Conservation (phyloP, 2,113 vertebrate species). For the Lutjanus erythropterus region DNA sequence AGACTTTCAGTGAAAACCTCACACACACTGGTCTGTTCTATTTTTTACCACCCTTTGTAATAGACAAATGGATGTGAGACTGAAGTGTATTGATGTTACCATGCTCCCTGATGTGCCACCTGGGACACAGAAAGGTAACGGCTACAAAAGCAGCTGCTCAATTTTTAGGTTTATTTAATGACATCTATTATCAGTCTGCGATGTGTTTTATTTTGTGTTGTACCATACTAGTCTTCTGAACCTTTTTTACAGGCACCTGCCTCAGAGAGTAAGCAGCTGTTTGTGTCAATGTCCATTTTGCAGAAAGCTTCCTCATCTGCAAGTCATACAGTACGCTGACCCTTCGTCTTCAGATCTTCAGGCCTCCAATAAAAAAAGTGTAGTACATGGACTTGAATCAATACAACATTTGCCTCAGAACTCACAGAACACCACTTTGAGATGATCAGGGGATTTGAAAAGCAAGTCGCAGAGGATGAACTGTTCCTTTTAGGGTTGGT, state of each 20-base stretch:
- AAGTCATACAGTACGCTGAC: constrained; percentile 20
- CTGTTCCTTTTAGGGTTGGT: constrained; percentile 6
- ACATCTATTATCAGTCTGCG: neutral
- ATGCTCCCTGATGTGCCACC: constrained; percentile 8
- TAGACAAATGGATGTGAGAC: constrained; percentile 31
- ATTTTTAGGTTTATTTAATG: constrained; percentile 12
- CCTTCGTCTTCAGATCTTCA: constrained; percentile 1
- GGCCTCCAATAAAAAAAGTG: constrained; percentile 2
- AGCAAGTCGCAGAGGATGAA: constrained; percentile 3
- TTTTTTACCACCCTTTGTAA: constrained; percentile 32
- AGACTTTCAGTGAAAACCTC: constrained; percentile 25
- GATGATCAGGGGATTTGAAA: constrained; percentile 22
- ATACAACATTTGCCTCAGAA: constrained; percentile 23
- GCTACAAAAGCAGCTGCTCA: constrained; percentile 12
- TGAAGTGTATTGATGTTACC: constrained; percentile 20
- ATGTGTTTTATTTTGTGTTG: neutral
- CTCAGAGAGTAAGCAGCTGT: neutral
- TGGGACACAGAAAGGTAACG: constrained; percentile 2
- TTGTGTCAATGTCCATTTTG: neutral
- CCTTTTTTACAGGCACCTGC: neutral
- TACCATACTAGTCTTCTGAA: neutral
- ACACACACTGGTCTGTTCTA: constrained; percentile 8
- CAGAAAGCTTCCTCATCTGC: constrained; percentile 3
- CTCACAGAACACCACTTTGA: constrained; percentile 16
- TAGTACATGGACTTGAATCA: constrained; percentile 25